phyloP scores from a whole-genome alignment of 2,888 invertebrate species.

The Loripinus fragilis region DNA sequence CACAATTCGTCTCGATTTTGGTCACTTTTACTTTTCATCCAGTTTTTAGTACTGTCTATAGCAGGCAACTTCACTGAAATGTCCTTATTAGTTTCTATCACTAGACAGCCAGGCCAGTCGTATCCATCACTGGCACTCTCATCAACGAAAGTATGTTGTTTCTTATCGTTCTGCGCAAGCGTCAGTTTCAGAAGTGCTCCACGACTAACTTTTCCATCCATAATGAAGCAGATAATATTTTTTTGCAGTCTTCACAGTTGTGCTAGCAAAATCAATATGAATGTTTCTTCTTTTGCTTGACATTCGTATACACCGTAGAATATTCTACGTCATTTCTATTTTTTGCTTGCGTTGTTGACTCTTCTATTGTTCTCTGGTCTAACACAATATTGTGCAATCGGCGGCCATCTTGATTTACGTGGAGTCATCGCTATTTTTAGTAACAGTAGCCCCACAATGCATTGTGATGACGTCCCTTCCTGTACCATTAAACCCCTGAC shows the following conservation, averaged over 20 bases:
- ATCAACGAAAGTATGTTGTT: background rate
- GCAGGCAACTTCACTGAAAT: background rate
- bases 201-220: conserved; percentile 3
- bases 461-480: background rate
- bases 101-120: background rate
- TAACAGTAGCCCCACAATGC: background rate
- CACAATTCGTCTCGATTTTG: background rate
- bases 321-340: conserved; percentile 3
- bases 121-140: background rate
- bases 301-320: background rate
- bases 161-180: background rate
- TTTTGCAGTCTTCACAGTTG: background rate
- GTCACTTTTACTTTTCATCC: background rate
- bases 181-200: background rate
- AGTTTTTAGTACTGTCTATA: background rate
- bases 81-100: conserved; percentile 4
- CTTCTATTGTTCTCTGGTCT: background rate
- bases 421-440: background rate
- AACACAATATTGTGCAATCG: background rate
- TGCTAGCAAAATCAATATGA: background rate
- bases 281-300: background rate
- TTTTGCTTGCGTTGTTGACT: background rate
- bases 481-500: too few relatives aligned
- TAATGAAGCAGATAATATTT: conserved; percentile 4
- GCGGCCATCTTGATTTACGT: background rate